phyloP scores from a whole-genome alignment of 2,113 vertebrate genomes.

The Enhydra lutris region DNA sequence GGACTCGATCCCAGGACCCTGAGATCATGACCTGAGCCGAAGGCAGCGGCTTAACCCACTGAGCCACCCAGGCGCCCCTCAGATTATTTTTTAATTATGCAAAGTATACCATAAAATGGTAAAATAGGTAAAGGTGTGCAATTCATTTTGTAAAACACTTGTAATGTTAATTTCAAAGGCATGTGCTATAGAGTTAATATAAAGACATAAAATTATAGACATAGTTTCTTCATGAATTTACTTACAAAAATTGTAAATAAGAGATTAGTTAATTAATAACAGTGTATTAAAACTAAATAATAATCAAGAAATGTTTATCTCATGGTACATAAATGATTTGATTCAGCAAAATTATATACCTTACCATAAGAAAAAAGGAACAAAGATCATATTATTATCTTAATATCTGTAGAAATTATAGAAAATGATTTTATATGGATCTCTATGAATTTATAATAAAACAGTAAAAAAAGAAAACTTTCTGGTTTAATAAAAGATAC shows the following conservation, averaged over 20 bases:
- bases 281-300: too few species aligned
- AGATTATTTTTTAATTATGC: background rate
- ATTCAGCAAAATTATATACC: background rate
- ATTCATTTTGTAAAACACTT: background rate
- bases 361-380: background rate
- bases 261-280: background rate
- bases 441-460: background rate
- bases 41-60: too few species aligned
- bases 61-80: too few species aligned
- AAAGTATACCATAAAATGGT: background rate
- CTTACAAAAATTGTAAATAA: background rate
- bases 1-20: too few species aligned
- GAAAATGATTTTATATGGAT: background rate
- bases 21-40: too few species aligned
- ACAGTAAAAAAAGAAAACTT: background rate
- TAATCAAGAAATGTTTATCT: background rate
- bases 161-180: background rate
- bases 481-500: background rate
- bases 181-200: background rate
- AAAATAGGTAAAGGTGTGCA: background rate
- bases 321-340: background rate
- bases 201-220: background rate
- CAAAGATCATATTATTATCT: background rate
- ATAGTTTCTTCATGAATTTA: background rate
- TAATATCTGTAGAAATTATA: background rate